Base-by-base conservation (phyloP, 1,140 invertebrate genomes). In the Leptinotarsa texana region DNA sequence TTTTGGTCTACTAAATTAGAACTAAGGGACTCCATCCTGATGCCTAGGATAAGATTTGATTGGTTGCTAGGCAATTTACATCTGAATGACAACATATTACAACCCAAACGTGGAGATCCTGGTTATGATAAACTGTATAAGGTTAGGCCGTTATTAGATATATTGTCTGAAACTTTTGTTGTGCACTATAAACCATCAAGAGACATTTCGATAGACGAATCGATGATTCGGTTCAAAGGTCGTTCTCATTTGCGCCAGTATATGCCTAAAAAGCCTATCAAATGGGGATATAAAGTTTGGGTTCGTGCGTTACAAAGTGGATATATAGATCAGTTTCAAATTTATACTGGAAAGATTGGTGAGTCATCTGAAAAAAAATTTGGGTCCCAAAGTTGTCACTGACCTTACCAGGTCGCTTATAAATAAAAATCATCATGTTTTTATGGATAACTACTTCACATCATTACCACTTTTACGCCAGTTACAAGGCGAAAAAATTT, bases 201-300 rank as follows among this genome's bases (percentile, higher is more conserved):
- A 67, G 17, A 67, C 33, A 8, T 22, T 21, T 73, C 61, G 13
- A 68, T 84, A 69, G 84, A 85, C 79, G 84, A 84, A 74, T 82
- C 79, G 63, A 84, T 84, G 80, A 79, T 86, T 69, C 79, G 79
- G 72, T 84, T 83, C 75, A 84, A 86, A 80, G 83, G 80, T 65
- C 79, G 81, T 73, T 82, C 76, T 76, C 76, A 75, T n/a, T 77
- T 87, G 69, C 85, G 84, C 79, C 85, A 87, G 77, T 88, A 85
- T 78, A 82, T 84, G 63, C 85, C 84, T 73, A 80, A 79, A 74
- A 87, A 87, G 80, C 85, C 85, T 33, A 86, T 84, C 75, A 87
- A 88, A 81, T 78, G 86, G 77, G 86, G 84, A 27, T 73, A 63
- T 22, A 63, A 73, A 21, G 47, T 49, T 18, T 73, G 72, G 63